phyloP scores from a whole-genome alignment of 2,888 invertebrate genomes.

The Lordiphosa fenestrarum region DNA sequence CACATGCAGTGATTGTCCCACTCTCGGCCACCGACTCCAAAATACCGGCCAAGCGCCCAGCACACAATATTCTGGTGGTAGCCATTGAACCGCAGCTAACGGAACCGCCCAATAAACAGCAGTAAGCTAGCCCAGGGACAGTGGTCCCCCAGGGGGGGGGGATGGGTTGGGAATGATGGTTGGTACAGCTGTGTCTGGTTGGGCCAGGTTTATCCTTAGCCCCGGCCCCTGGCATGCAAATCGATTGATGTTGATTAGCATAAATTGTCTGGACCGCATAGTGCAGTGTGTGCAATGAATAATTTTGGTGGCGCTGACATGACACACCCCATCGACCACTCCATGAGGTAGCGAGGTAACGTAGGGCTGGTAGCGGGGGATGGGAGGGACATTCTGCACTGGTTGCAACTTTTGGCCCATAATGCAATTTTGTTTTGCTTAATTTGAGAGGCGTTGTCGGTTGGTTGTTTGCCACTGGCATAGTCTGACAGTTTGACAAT shows the following conservation, averaged over 20 bases:
- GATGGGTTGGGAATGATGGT: neutral
- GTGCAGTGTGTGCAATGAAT: constrained; percentile 74
- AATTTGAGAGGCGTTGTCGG: constrained; percentile 74
- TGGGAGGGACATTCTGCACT: constrained; percentile 20
- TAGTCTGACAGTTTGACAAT: constrained; percentile 10
- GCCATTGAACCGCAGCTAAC: constrained; percentile 36
- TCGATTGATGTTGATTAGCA: constrained; percentile 78
- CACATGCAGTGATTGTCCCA: constrained; percentile 65
- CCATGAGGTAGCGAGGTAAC: neutral
- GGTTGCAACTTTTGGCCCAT: constrained; percentile 51
- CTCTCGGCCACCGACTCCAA: constrained; percentile 40
- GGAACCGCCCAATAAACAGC: constrained; percentile 64
- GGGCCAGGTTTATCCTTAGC: constrained; percentile 46
- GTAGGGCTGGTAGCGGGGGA: neutral
- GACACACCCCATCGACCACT: constrained; percentile 30
- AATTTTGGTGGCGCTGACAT: constrained; percentile 57
- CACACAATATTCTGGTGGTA: constrained; percentile 10
- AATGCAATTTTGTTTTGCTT: constrained; percentile 73
- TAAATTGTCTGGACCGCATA: constrained; percentile 77
- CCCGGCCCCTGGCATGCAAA: constrained; percentile 58
- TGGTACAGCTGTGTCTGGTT: constrained; percentile 2
- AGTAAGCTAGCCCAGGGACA: constrained; percentile 14
- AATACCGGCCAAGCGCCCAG: neutral
- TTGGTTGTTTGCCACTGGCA: constrained; percentile 34
- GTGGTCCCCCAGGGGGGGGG: neutral